phyloP scores from a whole-genome alignment of 2,888 invertebrate species.

The Nephrotoma flavescens region DNA sequence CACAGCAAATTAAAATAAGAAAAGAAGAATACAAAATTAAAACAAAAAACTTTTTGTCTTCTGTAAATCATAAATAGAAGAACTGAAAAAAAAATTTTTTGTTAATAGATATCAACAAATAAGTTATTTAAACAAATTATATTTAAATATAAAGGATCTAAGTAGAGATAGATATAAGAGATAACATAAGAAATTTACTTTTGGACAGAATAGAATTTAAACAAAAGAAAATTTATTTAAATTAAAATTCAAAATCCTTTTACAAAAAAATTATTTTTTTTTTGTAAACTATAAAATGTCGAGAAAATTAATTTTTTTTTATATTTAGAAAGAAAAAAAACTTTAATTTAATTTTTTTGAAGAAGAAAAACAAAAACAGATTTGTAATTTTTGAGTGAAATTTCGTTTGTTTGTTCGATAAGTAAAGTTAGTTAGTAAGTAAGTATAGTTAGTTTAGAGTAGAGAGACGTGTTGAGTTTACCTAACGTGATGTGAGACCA shows the following conservation, averaged over 20 bases:
- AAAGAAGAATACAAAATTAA: background rate
- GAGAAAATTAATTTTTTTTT: background rate
- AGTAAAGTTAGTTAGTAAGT: background rate
- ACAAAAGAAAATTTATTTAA: background rate
- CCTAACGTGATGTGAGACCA: conserved; percentile 42
- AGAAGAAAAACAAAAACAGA: background rate
- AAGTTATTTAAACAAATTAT: background rate
- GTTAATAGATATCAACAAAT: background rate
- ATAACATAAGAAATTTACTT: background rate
- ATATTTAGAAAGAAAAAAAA: background rate
- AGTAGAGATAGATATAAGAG: background rate
- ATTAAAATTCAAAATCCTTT: background rate
- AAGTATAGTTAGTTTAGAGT: background rate
- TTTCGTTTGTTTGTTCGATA: background rate
- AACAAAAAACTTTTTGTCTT: background rate
- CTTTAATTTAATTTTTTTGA: background rate
- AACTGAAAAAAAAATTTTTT: background rate
- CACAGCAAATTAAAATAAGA: background rate
- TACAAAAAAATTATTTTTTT: background rate
- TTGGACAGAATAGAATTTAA: background rate
- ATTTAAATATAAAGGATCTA: background rate
- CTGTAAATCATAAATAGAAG: background rate
- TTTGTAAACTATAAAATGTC: background rate
- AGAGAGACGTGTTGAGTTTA: conserved; percentile 12
- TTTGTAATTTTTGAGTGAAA: background rate